Conservation (phyloP, 1,140 invertebrate genomes). For the Drosophila ironensis region DNA sequence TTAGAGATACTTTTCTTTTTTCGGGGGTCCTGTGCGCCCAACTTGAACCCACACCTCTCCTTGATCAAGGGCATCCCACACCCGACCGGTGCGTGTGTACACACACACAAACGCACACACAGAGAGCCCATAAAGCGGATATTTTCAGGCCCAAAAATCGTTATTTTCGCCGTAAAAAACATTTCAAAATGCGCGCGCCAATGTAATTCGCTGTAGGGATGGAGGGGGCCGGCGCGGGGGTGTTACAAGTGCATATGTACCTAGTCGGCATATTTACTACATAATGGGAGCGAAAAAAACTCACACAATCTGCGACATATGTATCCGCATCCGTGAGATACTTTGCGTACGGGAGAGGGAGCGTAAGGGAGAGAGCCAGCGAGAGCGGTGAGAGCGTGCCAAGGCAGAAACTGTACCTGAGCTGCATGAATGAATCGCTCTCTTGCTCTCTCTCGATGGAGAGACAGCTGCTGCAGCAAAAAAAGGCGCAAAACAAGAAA, state of each 20-base stretch:
- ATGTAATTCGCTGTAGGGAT: slow-evolving; percentile 65
- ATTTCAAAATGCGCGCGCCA: slow-evolving; percentile 77
- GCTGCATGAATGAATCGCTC: slow-evolving; percentile 73
- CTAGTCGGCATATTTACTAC: slow-evolving; percentile 62
- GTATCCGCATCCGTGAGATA: slow-evolving; percentile 65
- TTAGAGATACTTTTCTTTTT: too few species aligned
- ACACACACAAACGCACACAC: too few species aligned
- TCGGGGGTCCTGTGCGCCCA: slow-evolving; percentile 34
- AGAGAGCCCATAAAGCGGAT: slow-evolving; percentile 75
- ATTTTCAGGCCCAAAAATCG: slow-evolving; percentile 77
- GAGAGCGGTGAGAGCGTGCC: neutral
- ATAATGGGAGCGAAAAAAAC: slow-evolving; percentile 59
- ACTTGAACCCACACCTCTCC: slow-evolving; percentile 69
- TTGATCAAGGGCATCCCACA: slow-evolving; percentile 70
- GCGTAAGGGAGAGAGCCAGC: neutral
- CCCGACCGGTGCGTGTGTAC: slow-evolving; percentile 28
- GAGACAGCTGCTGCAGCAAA: slow-evolving; percentile 61
- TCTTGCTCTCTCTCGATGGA: slow-evolving; percentile 13
- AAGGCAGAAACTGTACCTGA: slow-evolving; percentile 60
- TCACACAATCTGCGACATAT: slow-evolving; percentile 58
- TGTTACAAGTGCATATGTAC: slow-evolving; percentile 68
- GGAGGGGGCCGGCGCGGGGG: slow-evolving; percentile 8
- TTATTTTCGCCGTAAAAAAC: slow-evolving; percentile 78
- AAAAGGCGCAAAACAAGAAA: slow-evolving; percentile 69
- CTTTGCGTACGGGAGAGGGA: slow-evolving; percentile 30